Conservation (phyloP, 2,888 invertebrate genomes). For the Belgica antarctica region DNA sequence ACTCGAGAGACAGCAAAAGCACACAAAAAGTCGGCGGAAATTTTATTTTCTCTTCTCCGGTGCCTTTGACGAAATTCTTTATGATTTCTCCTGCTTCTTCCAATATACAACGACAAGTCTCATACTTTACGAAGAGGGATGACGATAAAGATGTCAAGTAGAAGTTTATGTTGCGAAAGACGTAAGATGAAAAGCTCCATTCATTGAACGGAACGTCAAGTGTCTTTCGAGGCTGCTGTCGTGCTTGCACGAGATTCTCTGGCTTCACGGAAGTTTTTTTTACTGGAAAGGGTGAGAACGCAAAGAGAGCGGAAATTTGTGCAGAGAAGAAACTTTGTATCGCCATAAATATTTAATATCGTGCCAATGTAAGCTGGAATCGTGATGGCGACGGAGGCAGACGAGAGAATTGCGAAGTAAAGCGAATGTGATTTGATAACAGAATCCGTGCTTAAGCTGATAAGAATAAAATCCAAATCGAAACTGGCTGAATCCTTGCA, state of each 20-base stretch:
- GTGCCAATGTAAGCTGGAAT: not conserved
- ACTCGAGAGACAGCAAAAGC: not conserved
- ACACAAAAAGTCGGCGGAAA: slow-evolving; percentile 21
- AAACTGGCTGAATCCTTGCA: slow-evolving; percentile 1
- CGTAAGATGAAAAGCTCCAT: slow-evolving; percentile 35
- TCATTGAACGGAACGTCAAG: slow-evolving; percentile 25
- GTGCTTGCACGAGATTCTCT: not conserved
- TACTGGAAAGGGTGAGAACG: not conserved
- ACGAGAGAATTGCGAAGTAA: not conserved
- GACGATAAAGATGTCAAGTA: slow-evolving; percentile 41
- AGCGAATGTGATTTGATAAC: not conserved
- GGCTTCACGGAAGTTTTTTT: not conserved
- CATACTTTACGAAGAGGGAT: too few species aligned
- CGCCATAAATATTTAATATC: slow-evolving; percentile 20
- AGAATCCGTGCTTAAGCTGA: not conserved
- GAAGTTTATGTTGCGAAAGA: slow-evolving; percentile 20
- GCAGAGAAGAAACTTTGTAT: not conserved
- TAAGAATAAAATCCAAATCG: not conserved
- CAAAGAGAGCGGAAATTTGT: not conserved
- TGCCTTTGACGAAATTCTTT: slow-evolving; percentile 19
- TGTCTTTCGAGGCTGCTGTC: not conserved
- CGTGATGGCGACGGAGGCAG: not conserved
- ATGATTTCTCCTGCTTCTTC: slow-evolving; percentile 15
- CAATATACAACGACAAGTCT: not conserved
- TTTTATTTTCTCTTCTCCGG: slow-evolving; percentile 26